These are phyloP conservation scores for Drosophila buzzatii DNA, from an alignment of 2,888 invertebrate genomes.

Conservation along the genomic window DNA sequence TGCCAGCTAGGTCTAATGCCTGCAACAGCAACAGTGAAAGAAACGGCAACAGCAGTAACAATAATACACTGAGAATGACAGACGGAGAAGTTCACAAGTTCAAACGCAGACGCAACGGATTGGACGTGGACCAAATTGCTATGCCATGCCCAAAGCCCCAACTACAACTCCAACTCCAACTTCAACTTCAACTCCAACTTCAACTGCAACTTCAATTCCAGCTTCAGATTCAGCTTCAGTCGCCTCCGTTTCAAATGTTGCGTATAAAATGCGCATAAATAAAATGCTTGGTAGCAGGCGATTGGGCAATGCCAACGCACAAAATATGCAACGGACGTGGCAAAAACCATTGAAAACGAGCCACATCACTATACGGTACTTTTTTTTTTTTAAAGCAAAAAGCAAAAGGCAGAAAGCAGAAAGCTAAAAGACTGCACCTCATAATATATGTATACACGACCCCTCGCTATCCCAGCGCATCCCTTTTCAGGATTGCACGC, in stretches of 20 bases:
- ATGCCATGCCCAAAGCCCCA: conserved; percentile 41
- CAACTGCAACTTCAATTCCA: conserved; percentile 3
- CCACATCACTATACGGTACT: conserved; percentile 66
- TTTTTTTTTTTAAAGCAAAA: conserved; percentile 34
- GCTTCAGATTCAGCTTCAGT: conserved; percentile 4
- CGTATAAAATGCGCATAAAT: conserved; percentile 76
- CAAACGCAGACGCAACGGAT: conserved; percentile 50
- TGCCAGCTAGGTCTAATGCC: conserved; percentile 39
- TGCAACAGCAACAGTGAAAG: conserved; percentile 24
- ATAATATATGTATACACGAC: conserved; percentile 8
- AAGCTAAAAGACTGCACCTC: conserved; percentile 33
- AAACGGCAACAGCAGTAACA: conserved; percentile 25
- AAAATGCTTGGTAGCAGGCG: conserved; percentile 45
- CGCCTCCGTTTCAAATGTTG: conserved; percentile 57
- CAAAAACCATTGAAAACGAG: conserved; percentile 40
- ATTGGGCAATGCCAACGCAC: conserved; percentile 28
- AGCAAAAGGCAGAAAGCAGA: neutral
- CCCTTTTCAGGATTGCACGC: conserved; percentile 51
- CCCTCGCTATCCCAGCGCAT: conserved; percentile 32
- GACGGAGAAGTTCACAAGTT: conserved; percentile 68
- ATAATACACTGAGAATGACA: conserved; percentile 52
- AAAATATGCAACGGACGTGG: conserved; percentile 41
- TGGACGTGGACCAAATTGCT: conserved; percentile 42
- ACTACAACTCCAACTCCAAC: neutral
- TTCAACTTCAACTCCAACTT: neutral